A percentile compares a stretch with the other conserved stretches of the same genome.
These are phyloP conservation scores for Trichogramma pretiosum DNA, from an alignment of 1,140 invertebrate species.

Conservation along the genomic window DNA sequence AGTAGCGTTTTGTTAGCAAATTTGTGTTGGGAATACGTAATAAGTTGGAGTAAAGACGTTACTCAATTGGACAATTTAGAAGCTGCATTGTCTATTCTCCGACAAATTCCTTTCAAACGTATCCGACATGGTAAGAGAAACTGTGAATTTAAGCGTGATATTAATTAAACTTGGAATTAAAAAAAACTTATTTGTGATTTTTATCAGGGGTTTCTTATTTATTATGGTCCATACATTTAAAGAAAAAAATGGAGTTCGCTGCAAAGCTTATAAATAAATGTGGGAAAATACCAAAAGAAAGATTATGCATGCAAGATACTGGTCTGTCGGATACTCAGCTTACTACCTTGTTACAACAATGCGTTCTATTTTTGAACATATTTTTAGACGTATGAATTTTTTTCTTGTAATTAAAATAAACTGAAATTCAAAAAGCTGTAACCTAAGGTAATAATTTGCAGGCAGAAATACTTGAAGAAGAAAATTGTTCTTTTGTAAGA, in stretches of 20 bases:
- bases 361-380: slow-evolving; percentile 62
- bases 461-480: slow-evolving; percentile 34
- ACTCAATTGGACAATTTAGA: slow-evolving; percentile 56
- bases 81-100: slow-evolving; percentile 47
- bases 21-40: slow-evolving; percentile 82
- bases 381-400: slow-evolving; percentile 56
- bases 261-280: slow-evolving; percentile 80
- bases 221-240: slow-evolving; percentile 79
- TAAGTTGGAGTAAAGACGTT: slow-evolving; percentile 74
- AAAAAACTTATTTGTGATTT: not conserved
- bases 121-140: slow-evolving; percentile 53
- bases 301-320: slow-evolving; percentile 65
- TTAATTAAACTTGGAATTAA: not conserved
- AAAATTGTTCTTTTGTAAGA: slow-evolving; percentile 39
- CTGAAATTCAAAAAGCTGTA: not conserved
- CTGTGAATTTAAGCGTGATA: not conserved
- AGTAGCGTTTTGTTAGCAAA: slow-evolving; percentile 71
- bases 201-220: slow-evolving; percentile 62
- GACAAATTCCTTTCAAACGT: slow-evolving; percentile 52
- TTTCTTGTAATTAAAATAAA: slow-evolving; percentile 7
- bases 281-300: slow-evolving; percentile 78
- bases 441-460: slow-evolving; percentile 12
- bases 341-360: slow-evolving; percentile 59
- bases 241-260: slow-evolving; percentile 62
- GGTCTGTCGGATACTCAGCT: slow-evolving; percentile 63